Base-by-base conservation (phyloP, 2,113 vertebrate genomes). In the Eubucco bourcierii region DNA sequence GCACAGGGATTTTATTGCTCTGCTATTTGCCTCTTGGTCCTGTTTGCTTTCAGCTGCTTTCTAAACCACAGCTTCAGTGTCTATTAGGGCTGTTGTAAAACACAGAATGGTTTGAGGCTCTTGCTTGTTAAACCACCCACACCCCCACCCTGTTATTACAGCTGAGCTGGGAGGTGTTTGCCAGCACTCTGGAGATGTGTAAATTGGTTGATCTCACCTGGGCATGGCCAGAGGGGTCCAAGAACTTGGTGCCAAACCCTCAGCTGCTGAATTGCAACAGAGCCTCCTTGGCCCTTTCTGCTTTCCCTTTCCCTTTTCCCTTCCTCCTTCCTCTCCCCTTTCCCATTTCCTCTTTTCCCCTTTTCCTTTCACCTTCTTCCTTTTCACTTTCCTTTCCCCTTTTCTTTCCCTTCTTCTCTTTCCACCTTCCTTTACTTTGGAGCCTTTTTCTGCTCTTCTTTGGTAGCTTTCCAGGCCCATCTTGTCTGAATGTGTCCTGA, bases 81-180 rank as follows among this genome's bases (percentile, higher is more conserved):
- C 94, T 90, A 80, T 98, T 92, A 95, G 93, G 82, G 96, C 92
- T 80, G 95, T 61, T 91, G 90, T 93, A 89, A 97, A 96, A 66
- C 72, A 87, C 23, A 23, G 87, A 67, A 61, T 17, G 61, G 76
- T 68, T 95, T 80, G 52, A 92, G 92, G 72, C 81, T 81, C 91
- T 82, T 68, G 29, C 27, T 65, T 2, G 93, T 88, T 74, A 60
- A 90, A 88, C 65, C 65, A 20, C 5, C 50, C 23, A 20, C 47
- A 20, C 47, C 92, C 50, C 59, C 28, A 8, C 6, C 33, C 34
- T 94, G 97, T 97, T 96, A 21, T 94, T 84, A 65, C 96, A 95
- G 97, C 97, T 97, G 97, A 94, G 95, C 90, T 23, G 4, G 23
- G 77, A 74, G 60, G 7, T 2, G 11, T 4, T 46, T 80, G 79